Base-by-base conservation (phyloP, 2,888 invertebrate genomes). In the Bursaphelenchus okinawaensis region DNA sequence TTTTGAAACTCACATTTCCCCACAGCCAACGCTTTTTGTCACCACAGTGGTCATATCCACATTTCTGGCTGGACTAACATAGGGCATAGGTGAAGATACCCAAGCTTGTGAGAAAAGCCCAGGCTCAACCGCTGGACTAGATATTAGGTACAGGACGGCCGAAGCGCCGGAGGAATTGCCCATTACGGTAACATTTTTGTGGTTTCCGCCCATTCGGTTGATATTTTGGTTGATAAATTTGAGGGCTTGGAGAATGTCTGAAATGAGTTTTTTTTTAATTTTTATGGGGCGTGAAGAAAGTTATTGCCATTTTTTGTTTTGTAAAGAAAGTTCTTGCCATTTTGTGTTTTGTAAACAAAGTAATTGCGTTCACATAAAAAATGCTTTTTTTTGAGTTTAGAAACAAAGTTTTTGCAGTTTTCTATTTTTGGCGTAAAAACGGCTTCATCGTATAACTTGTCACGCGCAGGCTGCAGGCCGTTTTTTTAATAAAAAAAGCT, bases 141-240 rank as follows among this genome's bases (percentile, higher is more conserved):
- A 6, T 12, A 59, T 40, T 19, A 69, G 51, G 19, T 55, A 65
- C 7, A 28, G 31, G 19, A 69, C 59, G 6, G 68, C 65, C 6
- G 59, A 52, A 7, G 26, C 69, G 20, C 69, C 69, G 28, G 68
- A 67, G 52, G 67, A 68, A 51, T 68, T 68, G 40, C 69, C 63
- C 63, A 61, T 61, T 52, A 65, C 59, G 20, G 71, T 71, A 16
- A 71, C 55, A 22, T 28, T 24, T 7, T 65, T 29, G 1, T 63
- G 40, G 50, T 71, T 62, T 6, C 71, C 71, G 12, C 71, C 71
- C 50, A 71, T 40, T 40, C n/a, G 12, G 40, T 1, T 6, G 40
- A 40, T n/a, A 4, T 40, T 40, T 4, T n/a, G 40, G 3, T 40
- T 40, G 1, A 40, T 40, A 40, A 40, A 40, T 40, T 40, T 40